These are phyloP conservation scores for Myotis daubentonii DNA, from an alignment of 2,797 vertebrate species.

Conservation along the genomic window DNA sequence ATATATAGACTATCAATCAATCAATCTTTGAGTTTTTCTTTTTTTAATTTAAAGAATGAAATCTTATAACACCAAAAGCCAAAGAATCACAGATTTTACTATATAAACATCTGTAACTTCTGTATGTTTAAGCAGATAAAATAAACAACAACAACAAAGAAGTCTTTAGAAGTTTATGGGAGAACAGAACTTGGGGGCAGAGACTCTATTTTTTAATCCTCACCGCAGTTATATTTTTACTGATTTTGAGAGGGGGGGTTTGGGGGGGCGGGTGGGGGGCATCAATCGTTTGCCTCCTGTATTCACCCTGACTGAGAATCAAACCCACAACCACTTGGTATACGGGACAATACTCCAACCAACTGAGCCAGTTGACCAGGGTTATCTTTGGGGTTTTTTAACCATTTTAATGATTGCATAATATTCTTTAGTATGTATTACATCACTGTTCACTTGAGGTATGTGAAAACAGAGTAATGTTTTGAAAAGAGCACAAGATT, in stretches of 20 bases:
- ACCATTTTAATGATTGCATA: neutral
- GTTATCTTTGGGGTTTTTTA: neutral
- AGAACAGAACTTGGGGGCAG: neutral
- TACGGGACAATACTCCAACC: neutral
- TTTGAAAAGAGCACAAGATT: neutral
- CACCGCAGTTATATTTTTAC: neutral
- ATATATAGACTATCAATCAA: neutral
- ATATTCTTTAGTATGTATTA: neutral
- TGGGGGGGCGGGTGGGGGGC: fast-evolving
- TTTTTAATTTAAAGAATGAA: neutral
- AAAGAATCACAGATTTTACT: too few species aligned
- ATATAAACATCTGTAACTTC: too few species aligned
- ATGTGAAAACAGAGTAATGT: neutral
- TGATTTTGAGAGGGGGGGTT: neutral
- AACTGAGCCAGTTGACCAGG: neutral
- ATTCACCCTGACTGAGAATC: neutral
- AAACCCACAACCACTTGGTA: neutral
- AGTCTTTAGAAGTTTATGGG: neutral
- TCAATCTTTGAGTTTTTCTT: neutral
- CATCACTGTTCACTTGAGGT: neutral
- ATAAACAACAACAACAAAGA: neutral
- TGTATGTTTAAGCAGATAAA: neutral
- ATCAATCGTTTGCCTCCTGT: neutral
- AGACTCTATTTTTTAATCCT: neutral
- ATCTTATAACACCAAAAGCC: neutral